phyloP scores from a whole-genome alignment of 2,797 vertebrate genomes.

The Myotis daubentonii region DNA sequence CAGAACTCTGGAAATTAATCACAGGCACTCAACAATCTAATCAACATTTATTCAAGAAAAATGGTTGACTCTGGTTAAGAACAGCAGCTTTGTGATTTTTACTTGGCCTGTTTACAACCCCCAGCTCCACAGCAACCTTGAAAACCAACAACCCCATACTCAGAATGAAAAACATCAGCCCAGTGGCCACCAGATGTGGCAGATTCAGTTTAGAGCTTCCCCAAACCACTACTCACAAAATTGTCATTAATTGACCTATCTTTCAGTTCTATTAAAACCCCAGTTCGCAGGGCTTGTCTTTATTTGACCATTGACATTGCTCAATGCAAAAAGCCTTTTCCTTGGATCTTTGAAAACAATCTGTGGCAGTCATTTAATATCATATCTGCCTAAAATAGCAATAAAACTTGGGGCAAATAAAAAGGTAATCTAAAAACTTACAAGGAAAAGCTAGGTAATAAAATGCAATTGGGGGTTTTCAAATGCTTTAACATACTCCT shows the following conservation, averaged over 20 bases:
- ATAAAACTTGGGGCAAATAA: neutral
- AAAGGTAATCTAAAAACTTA: neutral
- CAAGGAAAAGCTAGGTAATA: neutral
- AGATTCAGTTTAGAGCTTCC: neutral
- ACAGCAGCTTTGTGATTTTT: neutral
- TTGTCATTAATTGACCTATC: neutral
- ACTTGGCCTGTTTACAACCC: neutral
- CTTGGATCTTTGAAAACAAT: neutral
- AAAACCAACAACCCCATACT: neutral
- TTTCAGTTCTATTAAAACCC: neutral
- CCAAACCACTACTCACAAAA: neutral
- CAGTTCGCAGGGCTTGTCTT: neutral
- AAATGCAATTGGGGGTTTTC: neutral
- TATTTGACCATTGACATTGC: neutral
- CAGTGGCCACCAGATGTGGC: neutral
- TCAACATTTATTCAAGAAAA: neutral
- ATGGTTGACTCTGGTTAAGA: neutral
- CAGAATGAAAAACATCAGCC: neutral
- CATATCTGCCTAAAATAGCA: neutral
- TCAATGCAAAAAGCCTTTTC: conserved; percentile 2
- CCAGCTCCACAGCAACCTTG: neutral
- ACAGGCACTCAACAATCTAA: neutral
- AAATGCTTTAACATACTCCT: neutral
- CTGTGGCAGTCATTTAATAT: neutral
- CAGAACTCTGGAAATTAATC: conserved; percentile 6